Evolutionary conservation across 2,113 vertebrate genomes (phyloP).

Genomic region (Nesogale talazaci): DNA sequence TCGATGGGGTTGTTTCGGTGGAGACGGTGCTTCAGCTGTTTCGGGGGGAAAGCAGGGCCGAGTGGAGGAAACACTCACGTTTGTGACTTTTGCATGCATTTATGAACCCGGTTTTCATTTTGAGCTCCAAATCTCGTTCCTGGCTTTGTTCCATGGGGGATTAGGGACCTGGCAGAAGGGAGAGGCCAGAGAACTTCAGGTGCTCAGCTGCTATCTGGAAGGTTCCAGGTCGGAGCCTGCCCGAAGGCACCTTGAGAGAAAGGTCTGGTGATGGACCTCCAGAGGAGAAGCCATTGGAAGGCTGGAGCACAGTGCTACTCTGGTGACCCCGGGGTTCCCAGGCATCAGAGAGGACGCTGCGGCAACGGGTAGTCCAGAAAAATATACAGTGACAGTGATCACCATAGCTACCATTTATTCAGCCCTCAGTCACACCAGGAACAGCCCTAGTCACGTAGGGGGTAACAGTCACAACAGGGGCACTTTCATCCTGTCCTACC

Average conservation of each 20-base stretch:
- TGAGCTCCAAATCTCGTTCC: background rate
- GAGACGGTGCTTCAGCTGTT: conserved; percentile 10
- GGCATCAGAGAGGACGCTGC: background rate
- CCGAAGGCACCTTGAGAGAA: background rate
- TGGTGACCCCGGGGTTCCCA: background rate
- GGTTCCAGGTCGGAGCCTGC: background rate
- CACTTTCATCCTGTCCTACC: no score
- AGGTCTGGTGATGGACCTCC: background rate
- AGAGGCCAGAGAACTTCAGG: background rate
- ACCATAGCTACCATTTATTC: background rate
- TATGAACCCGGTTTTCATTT: background rate
- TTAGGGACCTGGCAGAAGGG: background rate
- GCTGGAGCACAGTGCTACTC: background rate
- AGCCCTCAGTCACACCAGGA: background rate
- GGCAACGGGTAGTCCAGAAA: background rate
- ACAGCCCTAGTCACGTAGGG: no score
- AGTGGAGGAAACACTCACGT: background rate
- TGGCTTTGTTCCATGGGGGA: background rate
- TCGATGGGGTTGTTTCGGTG: conserved; percentile 32
- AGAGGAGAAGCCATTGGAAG: background rate
- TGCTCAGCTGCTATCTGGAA: background rate
- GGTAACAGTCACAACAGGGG: no score
- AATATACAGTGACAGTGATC: background rate
- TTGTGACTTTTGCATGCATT: background rate
- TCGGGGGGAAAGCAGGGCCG: no score